phyloP scores from a whole-genome alignment of 1,140 invertebrate genomes.

The Eueides isabella region DNA sequence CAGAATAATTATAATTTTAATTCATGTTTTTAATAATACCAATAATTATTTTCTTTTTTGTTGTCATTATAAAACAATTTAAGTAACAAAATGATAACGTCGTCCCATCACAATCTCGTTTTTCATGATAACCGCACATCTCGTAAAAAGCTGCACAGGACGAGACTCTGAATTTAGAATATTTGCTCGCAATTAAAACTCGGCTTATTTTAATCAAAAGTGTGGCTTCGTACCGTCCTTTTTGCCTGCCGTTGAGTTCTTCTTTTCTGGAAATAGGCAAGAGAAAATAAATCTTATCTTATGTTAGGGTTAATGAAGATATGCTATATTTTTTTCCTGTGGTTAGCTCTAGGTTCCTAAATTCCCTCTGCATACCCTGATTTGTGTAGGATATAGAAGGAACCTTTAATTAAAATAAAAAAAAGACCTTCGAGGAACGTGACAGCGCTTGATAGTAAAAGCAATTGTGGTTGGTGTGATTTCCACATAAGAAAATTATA shows the following conservation, averaged over 20 bases:
- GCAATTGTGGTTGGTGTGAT: too few relatives aligned
- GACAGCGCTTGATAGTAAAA: too few relatives aligned
- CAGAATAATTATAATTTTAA: too few relatives aligned
- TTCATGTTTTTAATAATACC: too few relatives aligned
- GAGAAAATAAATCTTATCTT: neutral
- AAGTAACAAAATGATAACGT: neutral
- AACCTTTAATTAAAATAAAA: too few relatives aligned
- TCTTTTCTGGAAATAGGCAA: neutral
- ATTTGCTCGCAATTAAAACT: constrained; percentile 3
- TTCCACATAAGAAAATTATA: too few relatives aligned
- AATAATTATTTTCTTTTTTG: neutral
- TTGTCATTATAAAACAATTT: neutral
- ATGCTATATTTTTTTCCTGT: neutral
- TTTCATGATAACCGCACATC: neutral
- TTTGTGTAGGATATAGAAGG: too few relatives aligned
- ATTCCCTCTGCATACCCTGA: too few relatives aligned
- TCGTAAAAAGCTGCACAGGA: neutral
- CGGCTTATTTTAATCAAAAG: neutral
- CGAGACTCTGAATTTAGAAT: neutral
- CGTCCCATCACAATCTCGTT: neutral
- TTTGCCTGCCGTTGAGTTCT: too few relatives aligned
- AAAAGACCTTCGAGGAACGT: too few relatives aligned
- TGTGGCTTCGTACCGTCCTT: neutral
- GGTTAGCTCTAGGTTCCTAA: too few relatives aligned
- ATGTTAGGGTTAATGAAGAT: neutral